Conservation (phyloP, 2,113 vertebrate genomes). For the Amblyopsis rosae region DNA sequence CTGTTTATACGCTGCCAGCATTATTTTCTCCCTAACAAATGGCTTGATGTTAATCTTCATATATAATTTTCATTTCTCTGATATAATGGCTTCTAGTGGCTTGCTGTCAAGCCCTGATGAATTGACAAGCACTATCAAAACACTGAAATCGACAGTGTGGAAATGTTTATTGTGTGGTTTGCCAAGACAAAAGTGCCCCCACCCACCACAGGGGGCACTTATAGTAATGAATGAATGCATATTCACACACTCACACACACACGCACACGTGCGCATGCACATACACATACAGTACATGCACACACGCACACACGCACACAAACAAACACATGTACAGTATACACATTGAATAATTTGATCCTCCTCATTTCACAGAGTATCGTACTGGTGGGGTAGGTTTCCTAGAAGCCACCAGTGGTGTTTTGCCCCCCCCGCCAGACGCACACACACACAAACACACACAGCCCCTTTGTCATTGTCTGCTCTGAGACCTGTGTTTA, state of each 20-base stretch:
- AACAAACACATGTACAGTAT: slow-evolving; percentile 20
- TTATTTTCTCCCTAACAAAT: slow-evolving; percentile 76
- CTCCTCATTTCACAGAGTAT: slow-evolving; percentile 45
- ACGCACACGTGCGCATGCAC: slow-evolving; percentile 17
- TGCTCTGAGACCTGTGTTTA: slow-evolving; percentile 76
- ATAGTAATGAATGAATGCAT: slow-evolving; percentile 67
- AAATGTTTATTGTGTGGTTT: slow-evolving; percentile 53
- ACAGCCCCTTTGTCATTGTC: slow-evolving; percentile 55
- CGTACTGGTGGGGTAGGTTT: slow-evolving; percentile 52
- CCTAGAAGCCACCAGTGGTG: slow-evolving; percentile 40
- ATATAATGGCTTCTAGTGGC: slow-evolving; percentile 74
- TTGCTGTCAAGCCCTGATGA: slow-evolving; percentile 75
- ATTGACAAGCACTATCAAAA: slow-evolving; percentile 73
- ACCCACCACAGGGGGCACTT: slow-evolving; percentile 46
- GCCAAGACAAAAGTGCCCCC: slow-evolving; percentile 36
- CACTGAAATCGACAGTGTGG: slow-evolving; percentile 65
- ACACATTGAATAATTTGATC: slow-evolving; percentile 54
- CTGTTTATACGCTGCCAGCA: slow-evolving; percentile 65
- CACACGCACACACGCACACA: slow-evolving; percentile 22
- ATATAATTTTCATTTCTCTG: slow-evolving; percentile 78
- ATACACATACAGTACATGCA: slow-evolving; percentile 8
- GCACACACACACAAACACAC: neutral
- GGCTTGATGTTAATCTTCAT: slow-evolving; percentile 79
- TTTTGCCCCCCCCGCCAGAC: slow-evolving; percentile 18
- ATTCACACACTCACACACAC: slow-evolving; percentile 54